Base-by-base conservation (phyloP, 2,113 vertebrate genomes). In the Aldabrachelys gigantea region DNA sequence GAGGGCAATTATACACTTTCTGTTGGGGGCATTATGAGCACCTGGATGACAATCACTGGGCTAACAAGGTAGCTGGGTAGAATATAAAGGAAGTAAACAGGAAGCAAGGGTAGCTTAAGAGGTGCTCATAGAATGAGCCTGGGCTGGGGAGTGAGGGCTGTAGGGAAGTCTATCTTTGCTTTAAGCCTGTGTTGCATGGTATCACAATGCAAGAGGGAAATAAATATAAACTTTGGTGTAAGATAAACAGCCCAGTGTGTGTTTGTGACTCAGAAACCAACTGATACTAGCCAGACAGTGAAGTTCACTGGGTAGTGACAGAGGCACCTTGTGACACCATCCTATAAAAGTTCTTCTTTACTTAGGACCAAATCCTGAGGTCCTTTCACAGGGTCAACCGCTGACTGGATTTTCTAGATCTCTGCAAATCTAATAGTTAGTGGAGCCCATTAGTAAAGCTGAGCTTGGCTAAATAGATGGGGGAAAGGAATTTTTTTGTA, bases 381-480 rank as follows among this genome's bases (percentile, higher is more conserved):
- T 13, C 27, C 57, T 59, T 59, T 59, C 10, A 31, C 27, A 29
- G 57, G 27, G 57, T 59, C 27, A 29, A 29, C 29, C 3, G 57
- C 27, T 29, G 27, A 29, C 89, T 94, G 41, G 49, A 78, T 94
- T 97, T 96, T 85, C 93, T 53, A 82, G 11, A 82, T 8, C 17
- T 94, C 59, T 29, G 88, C 87, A 93, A 89, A 35, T 81, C 88
- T 88, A 38, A 38, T 69, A 35, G 92, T 95, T 95, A 87, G 83
- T 95, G 88, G 24, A 94, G 92, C 86, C 92, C 92, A 69, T 53
- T 53, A 80, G 72, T 41, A 85, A 94, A 91, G 88, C 8, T 81
- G 75, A 91, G 50, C 80, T 59, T 38, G 87, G 85, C 90, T 94
- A 92, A 85, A 86, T 8, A 97, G 82, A 56, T 86, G 88, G 47